A percentile compares a stretch with the other conserved stretches of the same genome.
phyloP scores from a whole-genome alignment of 1,140 invertebrate species.

The Monomorium pharaonis region DNA sequence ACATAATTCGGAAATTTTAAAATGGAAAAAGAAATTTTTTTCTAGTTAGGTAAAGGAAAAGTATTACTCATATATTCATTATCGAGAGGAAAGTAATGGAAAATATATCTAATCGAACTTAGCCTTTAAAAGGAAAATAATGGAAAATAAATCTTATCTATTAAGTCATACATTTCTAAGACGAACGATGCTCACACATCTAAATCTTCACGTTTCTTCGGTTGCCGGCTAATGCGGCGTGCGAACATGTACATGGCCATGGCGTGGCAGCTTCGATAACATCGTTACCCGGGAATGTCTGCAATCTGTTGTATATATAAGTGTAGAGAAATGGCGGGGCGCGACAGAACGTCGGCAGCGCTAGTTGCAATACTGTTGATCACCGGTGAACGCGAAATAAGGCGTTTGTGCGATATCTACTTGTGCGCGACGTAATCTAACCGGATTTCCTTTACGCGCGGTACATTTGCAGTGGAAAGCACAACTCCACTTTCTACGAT shows the following conservation, averaged over 20 bases:
- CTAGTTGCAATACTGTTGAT: neutral
- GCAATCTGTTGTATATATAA: constrained; percentile 26
- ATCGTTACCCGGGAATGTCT: constrained; percentile 7
- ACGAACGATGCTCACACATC: too few species aligned
- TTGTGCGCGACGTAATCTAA: neutral
- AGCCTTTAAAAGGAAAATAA: too few species aligned
- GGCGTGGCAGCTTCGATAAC: constrained; percentile 4
- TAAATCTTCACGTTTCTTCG: neutral
- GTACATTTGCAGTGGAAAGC: neutral
- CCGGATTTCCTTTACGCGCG: neutral
- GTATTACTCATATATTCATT: too few species aligned
- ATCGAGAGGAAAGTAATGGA: too few species aligned
- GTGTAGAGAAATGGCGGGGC: neutral
- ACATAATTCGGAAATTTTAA: too few species aligned
- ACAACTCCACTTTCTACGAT: neutral
- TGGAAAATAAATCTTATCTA: too few species aligned
- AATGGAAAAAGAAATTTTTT: too few species aligned
- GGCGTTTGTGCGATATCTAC: neutral
- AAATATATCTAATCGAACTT: too few species aligned
- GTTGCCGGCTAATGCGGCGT: neutral
- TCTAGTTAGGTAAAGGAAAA: too few species aligned
- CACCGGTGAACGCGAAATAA: neutral
- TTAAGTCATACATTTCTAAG: too few species aligned
- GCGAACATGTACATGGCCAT: neutral
- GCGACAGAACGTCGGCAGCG: constrained; percentile 21